A percentile compares a stretch with the other conserved stretches of the same genome.
Evolutionary conservation across 2,888 invertebrate species (phyloP).

Genomic region (Cheilosia impressa): DNA sequence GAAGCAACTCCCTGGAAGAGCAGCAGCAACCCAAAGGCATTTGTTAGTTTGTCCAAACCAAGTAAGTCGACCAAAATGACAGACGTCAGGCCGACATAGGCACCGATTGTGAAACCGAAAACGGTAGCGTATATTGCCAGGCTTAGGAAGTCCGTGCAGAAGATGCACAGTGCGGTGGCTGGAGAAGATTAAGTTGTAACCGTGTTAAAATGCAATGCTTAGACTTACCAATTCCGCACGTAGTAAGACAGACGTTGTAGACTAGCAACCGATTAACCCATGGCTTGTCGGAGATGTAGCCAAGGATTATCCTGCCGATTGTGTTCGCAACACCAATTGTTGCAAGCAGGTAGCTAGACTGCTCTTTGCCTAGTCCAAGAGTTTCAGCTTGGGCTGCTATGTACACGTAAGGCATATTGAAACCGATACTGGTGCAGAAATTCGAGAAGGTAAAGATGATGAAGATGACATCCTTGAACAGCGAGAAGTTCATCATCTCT

Average conservation of each 20-base stretch:
- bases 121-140: conserved; percentile 91
- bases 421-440: conserved; percentile 94
- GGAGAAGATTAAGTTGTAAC: conserved; percentile 78
- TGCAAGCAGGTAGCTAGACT: conserved; percentile 89
- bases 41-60: conserved; percentile 96
- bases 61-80: conserved; percentile 97
- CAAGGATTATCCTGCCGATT: conserved; percentile 93
- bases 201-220: background rate
- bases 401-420: conserved; percentile 96
- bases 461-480: conserved; percentile 94
- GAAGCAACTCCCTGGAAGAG: conserved; percentile 98
- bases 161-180: conserved; percentile 92
- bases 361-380: conserved; percentile 85
- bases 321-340: conserved; percentile 95
- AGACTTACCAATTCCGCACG: conserved; percentile 94
- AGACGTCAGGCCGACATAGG: conserved; percentile 98
- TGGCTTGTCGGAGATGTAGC: conserved; percentile 93
- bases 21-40: conserved; percentile 95
- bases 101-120: conserved; percentile 96
- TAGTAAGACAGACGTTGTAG: conserved; percentile 94
- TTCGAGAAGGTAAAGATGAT: conserved; percentile 96
- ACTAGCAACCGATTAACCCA: conserved; percentile 95
- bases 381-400: conserved; percentile 89
- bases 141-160: conserved; percentile 89
- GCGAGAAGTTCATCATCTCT: conserved; percentile 93